Evolutionary conservation across 2,888 invertebrate genomes (phyloP).

Genomic region (Calliphora vomitoria): DNA sequence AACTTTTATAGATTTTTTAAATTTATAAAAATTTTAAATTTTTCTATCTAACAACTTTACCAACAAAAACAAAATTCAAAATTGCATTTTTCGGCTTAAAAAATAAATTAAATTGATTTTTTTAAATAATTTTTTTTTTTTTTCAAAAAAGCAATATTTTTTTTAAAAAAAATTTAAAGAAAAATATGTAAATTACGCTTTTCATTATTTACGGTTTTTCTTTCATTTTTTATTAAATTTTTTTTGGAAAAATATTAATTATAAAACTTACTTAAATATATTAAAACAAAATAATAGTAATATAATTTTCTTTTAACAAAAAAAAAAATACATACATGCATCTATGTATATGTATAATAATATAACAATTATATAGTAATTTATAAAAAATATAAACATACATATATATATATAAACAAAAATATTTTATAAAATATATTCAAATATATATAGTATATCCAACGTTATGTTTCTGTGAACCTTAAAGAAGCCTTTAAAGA

Average conservation of each 20-base stretch:
- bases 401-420: constrained; percentile 71
- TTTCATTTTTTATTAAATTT: constrained; percentile 16
- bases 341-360: constrained; percentile 21
- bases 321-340: constrained; percentile 53
- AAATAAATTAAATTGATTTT: constrained; percentile 53
- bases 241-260: constrained; percentile 41
- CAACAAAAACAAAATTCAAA: constrained; percentile 79
- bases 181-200: constrained; percentile 65
- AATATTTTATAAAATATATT: constrained; percentile 71
- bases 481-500: constrained; percentile 74
- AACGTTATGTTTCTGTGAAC: constrained; percentile 75
- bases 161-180: constrained; percentile 36
- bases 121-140: constrained; percentile 41
- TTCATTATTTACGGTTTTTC: constrained; percentile 49
- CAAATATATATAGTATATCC: constrained; percentile 59
- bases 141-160: constrained; percentile 65
- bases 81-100: constrained; percentile 80
- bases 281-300: constrained; percentile 50
- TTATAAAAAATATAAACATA: constrained; percentile 68
- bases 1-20: constrained; percentile 56
- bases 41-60: not conserved
- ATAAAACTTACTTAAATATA: constrained; percentile 44
- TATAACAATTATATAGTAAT: constrained; percentile 60
- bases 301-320: constrained; percentile 74
- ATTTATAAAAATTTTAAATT: constrained; percentile 48